Base-by-base conservation (phyloP, 2,797 vertebrate species). In the Microctenopoma lineatum region DNA sequence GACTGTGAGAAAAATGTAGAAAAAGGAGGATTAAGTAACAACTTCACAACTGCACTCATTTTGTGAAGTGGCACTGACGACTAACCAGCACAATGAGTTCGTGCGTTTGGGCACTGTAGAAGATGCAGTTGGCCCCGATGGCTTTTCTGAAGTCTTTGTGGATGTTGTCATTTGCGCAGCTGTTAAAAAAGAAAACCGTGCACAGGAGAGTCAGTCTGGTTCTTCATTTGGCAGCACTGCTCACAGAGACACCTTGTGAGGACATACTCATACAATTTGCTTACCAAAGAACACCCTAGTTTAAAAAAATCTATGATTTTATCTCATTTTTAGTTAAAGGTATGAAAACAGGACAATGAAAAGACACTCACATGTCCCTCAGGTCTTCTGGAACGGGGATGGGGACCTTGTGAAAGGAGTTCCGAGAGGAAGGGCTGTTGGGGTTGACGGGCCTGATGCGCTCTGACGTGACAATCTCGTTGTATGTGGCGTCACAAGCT, bases 111-210 rank as follows among this genome's bases (percentile, higher is more conserved):
- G 92, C 81, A 70, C 93, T 95, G 83, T 94, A 95, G 88, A 96
- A 96, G 91, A 97, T 95, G 89, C 95, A 96, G 90, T 96, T 96
- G 3, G 96, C 96, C 64, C 95, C 96, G 39, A 98, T 94, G 1
- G 96, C 96, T 92, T 97, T 97, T 87, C 96, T 96, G 91, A 98
- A 98, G 81, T 98, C 96, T 93, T 96, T 97, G 89, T 98, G 96
- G 56, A 96, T 93, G 38, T 90, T 94, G 80, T 96, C 96, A 26
- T 93, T 96, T 77, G 95, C 93, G 85, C 96, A 97, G 85, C 96
- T 97, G 91, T 52, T 4, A 51, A 78, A 34, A n/a, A 54, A 76
- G 47, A 84, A 76, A 78, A 84, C 59, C 79, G 62, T 57, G 50
- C 70, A 71, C 60, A 61, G 67, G 57, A 69, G 27, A 66, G 64